Evolutionary conservation across 2,888 invertebrate genomes (phyloP), one percentile per base, ranked within the genome.

Genomic region (Nemurella pictetii): DNA sequence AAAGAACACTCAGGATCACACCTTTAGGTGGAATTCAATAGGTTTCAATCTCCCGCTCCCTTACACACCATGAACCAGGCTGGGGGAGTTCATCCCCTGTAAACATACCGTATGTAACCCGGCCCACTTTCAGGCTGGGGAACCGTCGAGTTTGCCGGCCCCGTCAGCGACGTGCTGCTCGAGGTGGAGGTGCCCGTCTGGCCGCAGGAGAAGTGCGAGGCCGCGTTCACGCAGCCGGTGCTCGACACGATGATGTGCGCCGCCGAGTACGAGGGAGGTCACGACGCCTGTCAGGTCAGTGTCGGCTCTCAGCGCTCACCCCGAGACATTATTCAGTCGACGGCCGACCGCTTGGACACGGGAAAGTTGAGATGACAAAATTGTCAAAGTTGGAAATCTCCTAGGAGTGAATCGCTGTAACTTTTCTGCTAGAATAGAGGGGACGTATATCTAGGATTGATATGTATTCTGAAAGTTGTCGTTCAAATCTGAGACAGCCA

Each of bases 121-220:
- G 32, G 4, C 3, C 55, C 55, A 36, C 80, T 82, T 85, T 29
- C 87, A 94, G 94, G 96, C 36, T 97, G 96, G 96, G 96, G 96
- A 0, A 93, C 95, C 4, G 88, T 92, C 87, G 93, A 90, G 86
- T 96, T 94, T 88, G 95, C 94, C 0, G 96, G 96, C 0, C 94
- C 94, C 0, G 88, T 89, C 9, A 95, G 95, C 87, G 90, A 92
- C 36, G 91, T 95, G 0, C 90, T 97, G 20, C 93, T 95, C 93
- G 96, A 97, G 91, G 96, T 96, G 0, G 90, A 92, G 0, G 91
- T 97, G 5, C 96, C 97, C 0, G 91, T 97, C 83, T 97, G 96
- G 96, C 92, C 93, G 0, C 94, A 94, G 32, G 89, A 92, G 28
- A 91, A 91, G 72, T 97, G 97, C 88, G 90, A 91, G 0, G 89